Percentiles rank a stretch among this genome's conserved stretches.
These are phyloP conservation scores for Montipora efflorescens DNA, from an alignment of 64 coral and sea anemone genomes.

Conservation along the genomic window DNA sequence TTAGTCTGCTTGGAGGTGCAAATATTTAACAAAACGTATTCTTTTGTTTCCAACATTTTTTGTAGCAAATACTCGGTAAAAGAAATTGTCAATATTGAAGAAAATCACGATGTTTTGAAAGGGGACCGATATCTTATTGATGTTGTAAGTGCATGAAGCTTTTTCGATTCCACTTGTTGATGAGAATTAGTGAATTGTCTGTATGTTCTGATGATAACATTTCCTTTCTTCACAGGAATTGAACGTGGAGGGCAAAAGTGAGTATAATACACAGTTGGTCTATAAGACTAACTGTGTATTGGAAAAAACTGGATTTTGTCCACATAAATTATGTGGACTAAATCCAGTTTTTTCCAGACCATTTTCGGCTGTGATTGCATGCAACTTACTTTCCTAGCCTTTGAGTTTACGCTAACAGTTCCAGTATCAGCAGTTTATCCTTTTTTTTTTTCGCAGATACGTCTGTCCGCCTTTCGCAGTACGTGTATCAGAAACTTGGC, in stretches of 20 bases:
- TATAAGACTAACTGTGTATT: background rate
- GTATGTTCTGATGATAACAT: background rate
- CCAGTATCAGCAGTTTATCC: too few relatives aligned
- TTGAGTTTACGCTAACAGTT: too few relatives aligned
- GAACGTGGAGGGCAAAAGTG: conserved; percentile 65
- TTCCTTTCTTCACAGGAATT: conserved; percentile 67
- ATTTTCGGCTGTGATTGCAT: too few relatives aligned
- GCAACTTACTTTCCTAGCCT: too few relatives aligned
- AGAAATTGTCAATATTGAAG: conserved; percentile 88
- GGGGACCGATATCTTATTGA: conserved; percentile 97
- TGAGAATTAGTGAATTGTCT: background rate
- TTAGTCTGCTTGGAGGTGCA: too few relatives aligned
- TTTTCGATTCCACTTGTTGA: background rate
- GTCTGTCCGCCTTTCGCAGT: conserved; percentile 81
- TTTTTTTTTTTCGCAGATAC: conserved; percentile 38
- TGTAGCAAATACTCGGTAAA: conserved; percentile 76
- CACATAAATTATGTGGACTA: too few relatives aligned
- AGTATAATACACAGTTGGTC: background rate
- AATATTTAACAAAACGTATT: too few relatives aligned
- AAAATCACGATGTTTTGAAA: conserved; percentile 95
- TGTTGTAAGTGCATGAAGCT: conserved; percentile 61
- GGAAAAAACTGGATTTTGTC: too few relatives aligned
- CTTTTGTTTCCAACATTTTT: background rate
- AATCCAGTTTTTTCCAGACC: too few relatives aligned
- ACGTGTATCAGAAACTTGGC: conserved; percentile 83